Percentiles rank a stretch among this genome's conserved stretches.
Conservation (phyloP, 2,113 vertebrate genomes). For the Oncorhynchus gorbuscha region DNA sequence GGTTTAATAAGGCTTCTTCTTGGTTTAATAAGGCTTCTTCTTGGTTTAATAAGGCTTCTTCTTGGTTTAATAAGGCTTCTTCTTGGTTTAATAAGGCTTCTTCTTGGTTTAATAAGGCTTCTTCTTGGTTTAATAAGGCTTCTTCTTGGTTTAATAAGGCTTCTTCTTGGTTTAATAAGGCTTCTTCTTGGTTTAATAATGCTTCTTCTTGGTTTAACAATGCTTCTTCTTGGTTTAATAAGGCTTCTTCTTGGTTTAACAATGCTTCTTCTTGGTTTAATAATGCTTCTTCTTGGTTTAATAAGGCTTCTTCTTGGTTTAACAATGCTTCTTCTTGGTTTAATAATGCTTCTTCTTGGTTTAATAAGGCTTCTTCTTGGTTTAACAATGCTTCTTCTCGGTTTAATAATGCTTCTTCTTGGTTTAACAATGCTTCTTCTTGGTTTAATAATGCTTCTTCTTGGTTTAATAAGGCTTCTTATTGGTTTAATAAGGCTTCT, state of each 20-base stretch:
- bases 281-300: neutral
- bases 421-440: neutral
- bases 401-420: neutral
- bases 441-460: too few relatives aligned
- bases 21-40: too few relatives aligned
- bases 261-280: neutral
- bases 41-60: neutral
- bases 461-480: too few relatives aligned
- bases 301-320: too few relatives aligned
- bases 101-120: neutral
- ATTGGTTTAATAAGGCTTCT: neutral
- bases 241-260: neutral
- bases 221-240: constrained; percentile 40
- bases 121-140: neutral
- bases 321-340: too few relatives aligned
- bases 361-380: constrained; percentile 40
- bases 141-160: neutral
- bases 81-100: neutral
- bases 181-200: neutral
- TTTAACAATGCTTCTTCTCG: neutral
- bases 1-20: too few relatives aligned
- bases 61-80: constrained; percentile 36
- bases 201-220: neutral
- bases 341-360: neutral
- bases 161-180: too few relatives aligned